Conservation (phyloP, 2,113 vertebrate genomes). For the Cinclus mexicanus region DNA sequence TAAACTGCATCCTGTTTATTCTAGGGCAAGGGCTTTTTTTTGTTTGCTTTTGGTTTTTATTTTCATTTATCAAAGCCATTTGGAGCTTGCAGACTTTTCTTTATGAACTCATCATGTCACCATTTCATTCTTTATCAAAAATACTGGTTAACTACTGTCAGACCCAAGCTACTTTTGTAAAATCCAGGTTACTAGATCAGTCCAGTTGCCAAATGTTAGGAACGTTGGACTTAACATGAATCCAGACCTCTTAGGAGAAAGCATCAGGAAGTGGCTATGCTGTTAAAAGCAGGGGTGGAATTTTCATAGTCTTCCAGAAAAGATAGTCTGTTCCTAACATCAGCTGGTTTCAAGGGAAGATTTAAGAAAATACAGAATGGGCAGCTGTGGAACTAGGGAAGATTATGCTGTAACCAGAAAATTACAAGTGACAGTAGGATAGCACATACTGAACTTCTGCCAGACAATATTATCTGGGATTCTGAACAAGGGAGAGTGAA, state of each 20-base stretch:
- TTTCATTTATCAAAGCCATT: neutral
- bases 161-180: neutral
- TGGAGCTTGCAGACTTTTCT: neutral
- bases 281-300: neutral
- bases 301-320: neutral
- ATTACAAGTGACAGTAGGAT: slow-evolving; percentile 43
- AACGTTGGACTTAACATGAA: neutral
- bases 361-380: neutral
- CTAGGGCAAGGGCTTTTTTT: neutral
- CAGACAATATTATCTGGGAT: slow-evolving; percentile 35
- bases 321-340: neutral
- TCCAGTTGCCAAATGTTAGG: neutral
- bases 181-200: neutral
- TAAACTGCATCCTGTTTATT: neutral
- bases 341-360: neutral
- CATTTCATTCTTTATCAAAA: slow-evolving; percentile 5
- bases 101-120: neutral
- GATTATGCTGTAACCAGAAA: slow-evolving; percentile 45
- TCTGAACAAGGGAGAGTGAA: neutral
- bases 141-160: neutral
- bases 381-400: neutral
- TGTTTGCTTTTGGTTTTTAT: too few species aligned
- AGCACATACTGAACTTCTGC: slow-evolving; percentile 36
- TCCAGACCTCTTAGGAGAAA: neutral
- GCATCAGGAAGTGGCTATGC: neutral